These are phyloP conservation scores for Vireo altiloquus DNA, from an alignment of 2,113 vertebrate genomes.

Conservation along the genomic window DNA sequence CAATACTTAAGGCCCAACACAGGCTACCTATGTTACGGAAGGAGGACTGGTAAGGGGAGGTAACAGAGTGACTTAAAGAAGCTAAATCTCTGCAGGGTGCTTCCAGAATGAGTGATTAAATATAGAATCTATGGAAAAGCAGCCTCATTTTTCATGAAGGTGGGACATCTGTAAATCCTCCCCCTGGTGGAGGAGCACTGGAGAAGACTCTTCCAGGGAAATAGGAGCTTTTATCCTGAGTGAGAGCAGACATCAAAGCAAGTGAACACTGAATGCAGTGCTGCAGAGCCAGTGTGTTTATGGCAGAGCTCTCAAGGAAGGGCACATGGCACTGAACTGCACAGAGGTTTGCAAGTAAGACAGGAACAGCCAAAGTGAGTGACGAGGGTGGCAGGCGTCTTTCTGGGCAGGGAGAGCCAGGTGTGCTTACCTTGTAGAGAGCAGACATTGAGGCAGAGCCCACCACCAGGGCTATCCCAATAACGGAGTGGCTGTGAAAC, in stretches of 20 bases:
- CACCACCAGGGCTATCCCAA: conserved; percentile 93
- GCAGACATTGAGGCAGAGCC: conserved; percentile 93
- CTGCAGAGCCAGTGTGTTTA: background rate
- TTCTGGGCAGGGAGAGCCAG: background rate
- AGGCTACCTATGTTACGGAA: background rate
- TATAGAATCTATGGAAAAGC: background rate
- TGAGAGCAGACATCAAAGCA: background rate
- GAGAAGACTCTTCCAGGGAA: background rate
- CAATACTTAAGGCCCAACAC: background rate
- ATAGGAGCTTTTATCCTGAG: background rate
- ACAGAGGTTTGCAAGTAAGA: background rate
- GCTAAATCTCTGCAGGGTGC: background rate
- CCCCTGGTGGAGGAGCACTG: no score
- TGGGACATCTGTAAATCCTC: background rate
- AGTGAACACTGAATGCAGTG: background rate
- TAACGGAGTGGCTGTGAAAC: conserved; percentile 96
- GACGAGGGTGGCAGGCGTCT: accelerated
- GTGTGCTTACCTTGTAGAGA: conserved; percentile 88
- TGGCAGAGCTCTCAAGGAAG: background rate
- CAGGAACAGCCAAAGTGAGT: background rate
- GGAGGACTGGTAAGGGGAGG: background rate
- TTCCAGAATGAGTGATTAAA: background rate
- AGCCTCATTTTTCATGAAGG: background rate
- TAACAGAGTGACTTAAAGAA: background rate
- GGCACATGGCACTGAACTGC: background rate